Percentiles rank a stretch among this genome's conserved stretches.
These are phyloP conservation scores for Drosophila algonquin DNA, from an alignment of 2,888 invertebrate species.

Conservation along the genomic window DNA sequence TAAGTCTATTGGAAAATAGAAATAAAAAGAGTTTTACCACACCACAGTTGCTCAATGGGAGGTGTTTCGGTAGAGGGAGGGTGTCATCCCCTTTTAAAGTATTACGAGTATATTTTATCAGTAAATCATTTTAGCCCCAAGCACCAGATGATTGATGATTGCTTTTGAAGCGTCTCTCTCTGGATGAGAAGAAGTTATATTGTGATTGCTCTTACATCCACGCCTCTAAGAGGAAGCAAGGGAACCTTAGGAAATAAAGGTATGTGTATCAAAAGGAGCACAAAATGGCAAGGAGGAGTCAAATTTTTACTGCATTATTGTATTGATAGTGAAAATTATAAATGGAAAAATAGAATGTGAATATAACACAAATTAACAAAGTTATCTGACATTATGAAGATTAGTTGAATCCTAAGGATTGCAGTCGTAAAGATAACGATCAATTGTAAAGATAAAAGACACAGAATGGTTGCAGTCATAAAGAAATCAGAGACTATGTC, in stretches of 20 bases:
- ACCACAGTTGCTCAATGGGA: background rate
- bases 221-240: background rate
- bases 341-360: background rate
- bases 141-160: slow-evolving; percentile 37
- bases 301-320: too few relatives aligned
- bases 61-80: background rate
- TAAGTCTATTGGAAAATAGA: slow-evolving; percentile 44
- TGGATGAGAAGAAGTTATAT: background rate
- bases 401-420: background rate
- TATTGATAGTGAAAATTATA: too few relatives aligned
- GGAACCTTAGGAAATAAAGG: background rate
- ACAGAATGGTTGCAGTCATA: background rate
- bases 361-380: background rate
- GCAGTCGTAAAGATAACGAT: background rate
- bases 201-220: background rate
- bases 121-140: slow-evolving; percentile 2
- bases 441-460: background rate
- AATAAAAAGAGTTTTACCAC: slow-evolving; percentile 39
- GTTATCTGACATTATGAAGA: background rate
- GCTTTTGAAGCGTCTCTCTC: slow-evolving; percentile 17
- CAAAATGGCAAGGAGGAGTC: background rate
- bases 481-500: background rate
- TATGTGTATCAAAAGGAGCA: background rate
- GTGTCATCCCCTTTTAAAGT: slow-evolving; percentile 11
- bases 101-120: background rate